These are phyloP conservation scores for Stegastes partitus DNA, from an alignment of 2,113 vertebrate species.

Conservation along the genomic window DNA sequence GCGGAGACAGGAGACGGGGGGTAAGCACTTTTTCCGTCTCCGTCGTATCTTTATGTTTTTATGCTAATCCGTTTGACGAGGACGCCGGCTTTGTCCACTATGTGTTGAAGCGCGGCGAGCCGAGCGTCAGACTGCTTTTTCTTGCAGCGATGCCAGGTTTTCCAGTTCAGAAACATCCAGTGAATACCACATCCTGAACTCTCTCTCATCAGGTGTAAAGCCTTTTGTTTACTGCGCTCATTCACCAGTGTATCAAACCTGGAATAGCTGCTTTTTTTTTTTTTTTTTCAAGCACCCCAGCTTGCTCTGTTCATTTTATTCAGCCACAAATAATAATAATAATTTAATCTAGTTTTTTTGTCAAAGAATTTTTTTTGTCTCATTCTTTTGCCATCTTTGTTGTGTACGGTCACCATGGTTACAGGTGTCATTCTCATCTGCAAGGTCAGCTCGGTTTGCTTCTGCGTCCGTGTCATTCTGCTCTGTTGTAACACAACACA, in stretches of 20 bases:
- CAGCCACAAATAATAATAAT: no score
- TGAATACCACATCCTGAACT: background rate
- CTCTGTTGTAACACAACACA: background rate
- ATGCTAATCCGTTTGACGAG: conserved; percentile 46
- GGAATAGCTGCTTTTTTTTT: no score
- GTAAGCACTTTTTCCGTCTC: conserved; percentile 46
- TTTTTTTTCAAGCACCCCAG: no score
- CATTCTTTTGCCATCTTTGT: no score
- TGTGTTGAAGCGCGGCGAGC: no score
- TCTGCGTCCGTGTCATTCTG: no score
- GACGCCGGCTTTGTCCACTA: background rate
- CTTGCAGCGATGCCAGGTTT: background rate
- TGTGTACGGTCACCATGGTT: no score
- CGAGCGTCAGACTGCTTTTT: background rate
- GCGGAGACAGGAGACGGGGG: conserved; percentile 12
- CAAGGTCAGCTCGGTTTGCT: no score
- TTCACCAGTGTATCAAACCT: background rate
- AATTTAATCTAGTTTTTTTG: no score
- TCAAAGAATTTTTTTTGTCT: no score
- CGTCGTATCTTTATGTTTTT: conserved; percentile 24
- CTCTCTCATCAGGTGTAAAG: background rate
- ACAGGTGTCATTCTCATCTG: no score
- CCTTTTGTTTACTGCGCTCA: background rate
- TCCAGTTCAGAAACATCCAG: conserved; percentile 5
- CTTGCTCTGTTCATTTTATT: background rate